Evolutionary conservation across 2,113 vertebrate species (phyloP), one percentile per base, ranked within the genome.

Genomic region (Melospiza georgiana): DNA sequence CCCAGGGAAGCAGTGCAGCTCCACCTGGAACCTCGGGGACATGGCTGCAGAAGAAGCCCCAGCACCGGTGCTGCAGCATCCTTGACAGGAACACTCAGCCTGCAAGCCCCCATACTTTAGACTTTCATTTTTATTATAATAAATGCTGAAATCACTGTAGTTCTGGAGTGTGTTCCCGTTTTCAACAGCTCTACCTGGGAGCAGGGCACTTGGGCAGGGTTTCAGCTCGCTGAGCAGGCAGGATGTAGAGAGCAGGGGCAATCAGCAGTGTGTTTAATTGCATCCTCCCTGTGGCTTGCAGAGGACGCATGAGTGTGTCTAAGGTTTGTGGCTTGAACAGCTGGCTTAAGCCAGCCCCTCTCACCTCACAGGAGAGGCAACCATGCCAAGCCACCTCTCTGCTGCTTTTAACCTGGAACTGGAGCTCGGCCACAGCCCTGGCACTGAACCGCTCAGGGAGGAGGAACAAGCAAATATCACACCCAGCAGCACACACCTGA

Each of bases 371-470:
- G 71, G 35, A 85, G 71, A 82, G 19, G 11, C 18, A 39, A 39
- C 25, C 0, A 0, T 17, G 18, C 59, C 6, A 2, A 52, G 55
- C 12, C 37, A 21, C 31, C 1, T 33, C 0, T 0, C 41, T 57
- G 41, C 43, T 28, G 31, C 65, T 69, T 65, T 37, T 24, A 6
- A 23, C 35, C 31, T 25, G 6, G 3, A 8, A 9, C 25, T 31
- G 48, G 44, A 55, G 4, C 69, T 51, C 0, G 1, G 43, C 35
- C 58, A 8, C 67, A n/a, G 67, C 49, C 49, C 20, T 1, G 3
- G 9, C 25, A 7, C 35, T 0, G 1, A 44, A 33, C 17, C 0
- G 1, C 43, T 37, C 3, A 0, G 51, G 22, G 43, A n/a, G 31
- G 3, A 5, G 9, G 4, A 21, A 20, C 3, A 35, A 15, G 30